Conservation (phyloP, 2,888 invertebrate genomes). For the Hyposoter dolosus region DNA sequence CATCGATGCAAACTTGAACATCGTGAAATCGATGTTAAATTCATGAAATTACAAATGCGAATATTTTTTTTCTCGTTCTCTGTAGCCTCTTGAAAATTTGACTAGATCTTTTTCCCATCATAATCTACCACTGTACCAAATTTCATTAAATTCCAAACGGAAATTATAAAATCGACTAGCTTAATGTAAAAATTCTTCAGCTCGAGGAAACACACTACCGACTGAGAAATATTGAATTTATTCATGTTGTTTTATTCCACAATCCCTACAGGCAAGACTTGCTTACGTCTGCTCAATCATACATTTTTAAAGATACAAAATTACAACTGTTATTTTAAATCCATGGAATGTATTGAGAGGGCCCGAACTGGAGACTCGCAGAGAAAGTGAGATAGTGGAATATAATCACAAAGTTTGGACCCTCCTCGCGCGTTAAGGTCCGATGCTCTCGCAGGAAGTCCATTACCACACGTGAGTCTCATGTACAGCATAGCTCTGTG, state of each 20-base stretch:
- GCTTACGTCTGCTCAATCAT: neutral
- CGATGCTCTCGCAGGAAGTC: conserved; percentile 78
- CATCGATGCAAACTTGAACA: too few relatives aligned
- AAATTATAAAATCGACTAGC: neutral
- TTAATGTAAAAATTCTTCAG: neutral
- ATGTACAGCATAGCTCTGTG: conserved; percentile 39
- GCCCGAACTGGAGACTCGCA: conserved; percentile 68
- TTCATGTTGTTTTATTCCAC: neutral
- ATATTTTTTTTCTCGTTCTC: too few relatives aligned
- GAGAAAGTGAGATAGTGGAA: conserved; percentile 68
- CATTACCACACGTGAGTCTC: conserved; percentile 71
- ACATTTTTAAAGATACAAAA: conserved; percentile 8
- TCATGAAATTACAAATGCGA: too few relatives aligned
- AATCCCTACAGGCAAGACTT: neutral
- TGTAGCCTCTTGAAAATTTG: too few relatives aligned
- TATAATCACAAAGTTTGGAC: conserved; percentile 72
- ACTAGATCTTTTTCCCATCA: too few relatives aligned
- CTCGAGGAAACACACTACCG: neutral
- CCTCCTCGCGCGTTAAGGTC: conserved; percentile 76
- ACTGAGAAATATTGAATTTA: neutral
- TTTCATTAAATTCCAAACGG: too few relatives aligned
- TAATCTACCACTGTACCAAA: too few relatives aligned
- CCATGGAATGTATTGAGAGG: neutral
- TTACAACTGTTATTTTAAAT: neutral
- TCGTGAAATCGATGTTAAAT: too few relatives aligned